Base-by-base conservation (phyloP, 2,888 invertebrate genomes). In the Phaedon cochleariae region DNA sequence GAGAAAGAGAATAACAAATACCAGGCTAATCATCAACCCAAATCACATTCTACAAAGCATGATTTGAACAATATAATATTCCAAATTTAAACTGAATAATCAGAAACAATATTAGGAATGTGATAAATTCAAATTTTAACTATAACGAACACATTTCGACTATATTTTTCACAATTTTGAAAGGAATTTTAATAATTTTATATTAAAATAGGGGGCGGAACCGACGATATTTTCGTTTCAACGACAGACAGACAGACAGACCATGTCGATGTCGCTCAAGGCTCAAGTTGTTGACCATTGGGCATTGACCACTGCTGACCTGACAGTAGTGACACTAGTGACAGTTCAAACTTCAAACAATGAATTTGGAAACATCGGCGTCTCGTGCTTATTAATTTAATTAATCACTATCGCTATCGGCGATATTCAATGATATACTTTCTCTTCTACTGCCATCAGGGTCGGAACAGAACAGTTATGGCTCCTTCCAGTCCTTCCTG, bases 171-270 rank as follows among this genome's bases (percentile, higher is more conserved):
- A 15, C 10, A 41, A 41, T 45, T 29, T 41, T 0, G n/a, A n/a
- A n/a, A n/a, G n/a, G n/a, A n/a, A n/a, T n/a, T n/a, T 10, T 10
- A 15, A 15, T 9, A 26, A 15, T 26, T 57, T 57, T 45, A 21
- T 21, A 22, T 60, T 48, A 63, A 69, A 69, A 63, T 64, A 72
- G 69, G 71, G 71, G 71, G 71, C 71, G 71, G 69, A 70, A 64
- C 71, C 69, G 58, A 67, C 52, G 46, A 51, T 57, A 18, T 54
- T 45, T 59, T 59, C 34, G 51, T 55, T 62, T 65, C 61, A 61
- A 59, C 59, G n/a, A n/a, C 26, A 26, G 26, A 26, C 26, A 26
- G n/a, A n/a, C n/a, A n/a, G n/a, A n/a, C n/a, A n/a, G n/a, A n/a
- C n/a, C n/a, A n/a, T n/a, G n/a, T n/a, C n/a, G n/a, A n/a, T n/a